phyloP scores from a whole-genome alignment of 2,888 invertebrate genomes.

The Drosophila longiperda region DNA sequence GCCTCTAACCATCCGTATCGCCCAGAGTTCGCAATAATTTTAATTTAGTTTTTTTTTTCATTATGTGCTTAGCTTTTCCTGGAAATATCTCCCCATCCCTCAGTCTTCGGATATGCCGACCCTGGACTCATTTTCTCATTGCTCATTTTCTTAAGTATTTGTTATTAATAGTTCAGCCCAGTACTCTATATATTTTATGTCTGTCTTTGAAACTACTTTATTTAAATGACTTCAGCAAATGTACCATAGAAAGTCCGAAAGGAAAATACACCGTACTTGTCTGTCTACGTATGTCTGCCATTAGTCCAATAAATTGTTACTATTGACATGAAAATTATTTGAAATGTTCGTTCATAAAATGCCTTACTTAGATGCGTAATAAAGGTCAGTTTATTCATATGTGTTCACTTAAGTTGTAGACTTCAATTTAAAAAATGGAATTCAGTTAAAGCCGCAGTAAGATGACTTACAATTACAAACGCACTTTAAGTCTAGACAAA shows the following conservation, averaged over 20 bases:
- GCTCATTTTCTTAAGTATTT: conserved; percentile 71
- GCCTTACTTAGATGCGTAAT: neutral
- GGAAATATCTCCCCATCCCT: conserved; percentile 5
- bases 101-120: conserved; percentile 8
- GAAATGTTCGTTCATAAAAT: neutral
- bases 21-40: conserved; percentile 56
- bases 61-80: conserved; percentile 20
- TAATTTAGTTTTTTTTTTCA: conserved; percentile 41
- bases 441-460: conserved; percentile 18
- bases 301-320: conserved; percentile 5
- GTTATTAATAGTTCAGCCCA: conserved; percentile 21
- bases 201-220: conserved; percentile 67
- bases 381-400: conserved; percentile 6
- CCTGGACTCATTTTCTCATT: too few species aligned
- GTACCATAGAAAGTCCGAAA: conserved; percentile 42
- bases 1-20: conserved; percentile 24
- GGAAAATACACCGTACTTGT: neutral
- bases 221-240: conserved; percentile 51
- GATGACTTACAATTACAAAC: neutral
- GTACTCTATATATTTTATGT: neutral
- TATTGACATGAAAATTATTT: conserved; percentile 9
- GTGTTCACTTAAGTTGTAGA: neutral
- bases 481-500: neutral
- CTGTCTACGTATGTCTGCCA: neutral
- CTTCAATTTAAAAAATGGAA: conserved; percentile 3